A percentile compares a stretch with the other conserved stretches of the same genome.
Conservation (phyloP, 1,140 invertebrate species). For the Homarus americanus region DNA sequence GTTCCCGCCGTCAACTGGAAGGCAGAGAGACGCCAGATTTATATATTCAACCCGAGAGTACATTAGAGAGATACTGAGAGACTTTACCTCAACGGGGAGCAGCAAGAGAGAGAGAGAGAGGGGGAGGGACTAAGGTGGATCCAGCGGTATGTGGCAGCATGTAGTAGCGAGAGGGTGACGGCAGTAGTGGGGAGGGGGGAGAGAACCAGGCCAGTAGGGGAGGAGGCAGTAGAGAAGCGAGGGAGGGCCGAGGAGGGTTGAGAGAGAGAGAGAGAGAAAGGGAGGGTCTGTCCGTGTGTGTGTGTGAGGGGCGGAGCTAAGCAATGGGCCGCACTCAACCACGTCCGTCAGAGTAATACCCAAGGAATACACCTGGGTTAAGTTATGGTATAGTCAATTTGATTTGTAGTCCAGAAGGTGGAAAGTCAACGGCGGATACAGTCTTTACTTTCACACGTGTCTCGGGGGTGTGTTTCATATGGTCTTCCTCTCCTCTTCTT, state of each 20-base stretch:
- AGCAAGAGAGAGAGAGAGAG: no score
- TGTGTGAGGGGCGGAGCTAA: constrained; percentile 40
- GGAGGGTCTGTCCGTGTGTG: background rate
- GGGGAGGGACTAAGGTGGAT: background rate
- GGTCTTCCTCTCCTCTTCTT: no score
- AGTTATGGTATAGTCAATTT: constrained; percentile 74
- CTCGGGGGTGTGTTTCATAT: no score
- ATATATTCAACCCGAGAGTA: background rate
- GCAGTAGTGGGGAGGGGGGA: background rate
- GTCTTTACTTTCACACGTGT: no score
- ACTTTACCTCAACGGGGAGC: no score
- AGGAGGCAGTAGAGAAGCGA: background rate
- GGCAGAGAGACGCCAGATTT: constrained; percentile 29
- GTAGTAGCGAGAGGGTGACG: background rate
- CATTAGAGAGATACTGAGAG: background rate
- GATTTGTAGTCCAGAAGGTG: constrained; percentile 71
- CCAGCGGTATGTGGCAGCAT: background rate
- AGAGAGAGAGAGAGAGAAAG: background rate
- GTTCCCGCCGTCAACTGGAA: background rate
- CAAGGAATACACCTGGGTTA: constrained; percentile 68
- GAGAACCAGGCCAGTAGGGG: background rate
- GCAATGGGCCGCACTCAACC: constrained; percentile 71
- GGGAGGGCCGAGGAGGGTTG: background rate
- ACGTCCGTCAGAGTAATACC: constrained; percentile 73
- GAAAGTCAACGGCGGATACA: constrained; percentile 72